Evolutionary conservation across 1,140 invertebrate species (phyloP).

Genomic region (Brachionus sp.): DNA sequence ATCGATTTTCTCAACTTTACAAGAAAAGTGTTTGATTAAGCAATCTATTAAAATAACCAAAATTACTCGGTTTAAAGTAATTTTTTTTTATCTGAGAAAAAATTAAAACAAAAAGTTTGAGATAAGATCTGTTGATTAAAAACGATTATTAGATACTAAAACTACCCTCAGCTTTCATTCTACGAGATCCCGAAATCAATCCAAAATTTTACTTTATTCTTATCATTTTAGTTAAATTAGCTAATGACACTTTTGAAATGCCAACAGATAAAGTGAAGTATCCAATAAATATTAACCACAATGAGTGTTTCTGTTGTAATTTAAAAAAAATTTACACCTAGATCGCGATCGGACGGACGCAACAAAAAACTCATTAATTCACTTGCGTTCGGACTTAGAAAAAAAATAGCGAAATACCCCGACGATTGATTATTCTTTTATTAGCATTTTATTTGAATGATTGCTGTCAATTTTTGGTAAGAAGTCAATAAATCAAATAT

Average conservation of each 20-base stretch:
- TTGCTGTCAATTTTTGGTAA: neutral
- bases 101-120: slow-evolving; percentile 13
- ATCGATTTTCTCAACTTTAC: neutral
- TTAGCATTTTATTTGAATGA: slow-evolving; percentile 20
- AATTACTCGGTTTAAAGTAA: neutral
- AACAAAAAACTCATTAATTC: neutral
- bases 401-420: neutral
- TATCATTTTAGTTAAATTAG: slow-evolving; percentile 24
- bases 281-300: neutral
- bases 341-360: neutral
- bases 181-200: neutral
- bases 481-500: slow-evolving; percentile 35
- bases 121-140: slow-evolving; percentile 29
- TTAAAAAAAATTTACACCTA: neutral
- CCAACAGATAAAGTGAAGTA: slow-evolving; percentile 18
- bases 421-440: neutral
- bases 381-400: neutral
- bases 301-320: neutral
- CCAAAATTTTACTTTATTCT: neutral
- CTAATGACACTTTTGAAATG: slow-evolving; percentile 9
- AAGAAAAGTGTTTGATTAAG: neutral
- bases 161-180: neutral
- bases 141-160: neutral
- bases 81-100: neutral
- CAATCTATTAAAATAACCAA: neutral